A percentile compares a stretch with the other conserved stretches of the same genome.
phyloP scores from a whole-genome alignment of 2,113 vertebrate species.

The Ammodytes dubius region DNA sequence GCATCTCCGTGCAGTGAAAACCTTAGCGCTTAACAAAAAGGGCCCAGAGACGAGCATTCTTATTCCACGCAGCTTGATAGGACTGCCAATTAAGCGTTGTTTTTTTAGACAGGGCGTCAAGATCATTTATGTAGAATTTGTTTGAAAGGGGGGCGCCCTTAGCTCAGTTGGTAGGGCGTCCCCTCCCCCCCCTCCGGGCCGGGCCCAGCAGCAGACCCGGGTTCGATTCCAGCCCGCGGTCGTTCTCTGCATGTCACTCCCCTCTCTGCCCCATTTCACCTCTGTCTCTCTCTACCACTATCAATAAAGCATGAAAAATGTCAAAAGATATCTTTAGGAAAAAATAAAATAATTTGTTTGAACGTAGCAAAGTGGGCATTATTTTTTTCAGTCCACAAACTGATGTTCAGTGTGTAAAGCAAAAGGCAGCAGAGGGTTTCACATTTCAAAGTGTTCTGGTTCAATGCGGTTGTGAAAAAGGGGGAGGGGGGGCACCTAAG shows the following conservation, averaged over 20 bases:
- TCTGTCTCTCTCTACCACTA: no score
- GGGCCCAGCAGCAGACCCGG: no score
- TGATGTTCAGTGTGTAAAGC: constrained; percentile 7
- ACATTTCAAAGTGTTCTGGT: constrained; percentile 26
- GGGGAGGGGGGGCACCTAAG: background rate
- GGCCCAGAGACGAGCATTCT: constrained; percentile 11
- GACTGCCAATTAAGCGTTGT: background rate
- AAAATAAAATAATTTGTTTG: no score
- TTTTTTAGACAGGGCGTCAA: background rate
- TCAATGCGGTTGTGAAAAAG: constrained; percentile 1
- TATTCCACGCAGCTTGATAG: background rate
- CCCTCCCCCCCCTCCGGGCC: no score
- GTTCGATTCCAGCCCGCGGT: no score
- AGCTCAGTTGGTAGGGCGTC: no score
- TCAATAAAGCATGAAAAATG: no score
- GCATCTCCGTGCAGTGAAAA: background rate
- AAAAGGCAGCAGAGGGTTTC: constrained; percentile 24
- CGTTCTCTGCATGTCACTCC: no score
- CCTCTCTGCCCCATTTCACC: no score
- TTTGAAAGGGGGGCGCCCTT: no score
- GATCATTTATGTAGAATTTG: no score
- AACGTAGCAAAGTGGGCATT: background rate
- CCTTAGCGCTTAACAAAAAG: background rate
- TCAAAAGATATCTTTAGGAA: no score
- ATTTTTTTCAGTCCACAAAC: background rate